A percentile compares a stretch with the other conserved stretches of the same genome.
Evolutionary conservation across 1,140 invertebrate genomes (phyloP).

Genomic region (Gryon sp.): DNA sequence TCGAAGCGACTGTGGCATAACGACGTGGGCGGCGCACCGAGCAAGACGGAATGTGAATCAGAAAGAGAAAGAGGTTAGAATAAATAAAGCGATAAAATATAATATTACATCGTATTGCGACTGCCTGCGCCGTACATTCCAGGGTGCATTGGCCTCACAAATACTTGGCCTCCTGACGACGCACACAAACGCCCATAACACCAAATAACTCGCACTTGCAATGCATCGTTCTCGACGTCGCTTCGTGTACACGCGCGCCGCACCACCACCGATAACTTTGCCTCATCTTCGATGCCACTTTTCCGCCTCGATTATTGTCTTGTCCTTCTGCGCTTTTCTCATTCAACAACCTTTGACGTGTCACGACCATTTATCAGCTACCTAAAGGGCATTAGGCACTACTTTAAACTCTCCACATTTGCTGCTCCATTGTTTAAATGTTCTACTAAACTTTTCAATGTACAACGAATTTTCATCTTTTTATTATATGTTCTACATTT

Average conservation of each 20-base stretch:
- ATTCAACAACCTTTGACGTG: constrained; percentile 54
- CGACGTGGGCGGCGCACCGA: constrained; percentile 65
- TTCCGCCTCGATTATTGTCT: constrained; percentile 61
- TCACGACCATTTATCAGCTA: constrained; percentile 39
- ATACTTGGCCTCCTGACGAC: constrained; percentile 74
- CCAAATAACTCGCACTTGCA: constrained; percentile 64
- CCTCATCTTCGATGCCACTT: constrained; percentile 63
- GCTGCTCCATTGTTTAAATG: background rate
- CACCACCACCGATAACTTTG: constrained; percentile 38
- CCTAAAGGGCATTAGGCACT: constrained; percentile 24
- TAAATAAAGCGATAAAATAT: constrained; percentile 78
- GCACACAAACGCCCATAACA: constrained; percentile 65
- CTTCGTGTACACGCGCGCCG: constrained; percentile 23
- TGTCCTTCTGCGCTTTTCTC: constrained; percentile 45
- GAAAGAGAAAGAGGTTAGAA: constrained; percentile 68
- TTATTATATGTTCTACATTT: no score
- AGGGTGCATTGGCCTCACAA: constrained; percentile 78
- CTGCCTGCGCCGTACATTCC: constrained; percentile 75
- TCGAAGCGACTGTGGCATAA: constrained; percentile 65
- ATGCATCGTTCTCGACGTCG: constrained; percentile 59
- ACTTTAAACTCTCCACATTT: constrained; percentile 14
- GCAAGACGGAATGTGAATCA: constrained; percentile 43
- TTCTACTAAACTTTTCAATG: no score
- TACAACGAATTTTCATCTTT: no score
- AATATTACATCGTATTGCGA: constrained; percentile 72